Evolutionary conservation across 1,140 invertebrate genomes (phyloP).

Genomic region (Drosophila persimilis): DNA sequence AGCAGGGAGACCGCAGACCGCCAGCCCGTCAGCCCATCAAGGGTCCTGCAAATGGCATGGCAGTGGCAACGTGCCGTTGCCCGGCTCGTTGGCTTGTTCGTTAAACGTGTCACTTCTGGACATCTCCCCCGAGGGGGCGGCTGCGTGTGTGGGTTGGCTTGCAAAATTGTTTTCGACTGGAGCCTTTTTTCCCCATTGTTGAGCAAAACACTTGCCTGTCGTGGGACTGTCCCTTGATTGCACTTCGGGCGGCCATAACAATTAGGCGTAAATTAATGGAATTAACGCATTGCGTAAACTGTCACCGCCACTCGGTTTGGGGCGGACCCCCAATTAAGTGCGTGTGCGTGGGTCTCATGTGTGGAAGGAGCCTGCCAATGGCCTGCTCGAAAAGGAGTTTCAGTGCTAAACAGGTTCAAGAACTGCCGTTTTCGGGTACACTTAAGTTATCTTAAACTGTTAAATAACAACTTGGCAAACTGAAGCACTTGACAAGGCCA

Average conservation of each 20-base stretch:
- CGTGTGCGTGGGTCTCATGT: background rate
- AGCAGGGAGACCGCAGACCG: constrained; percentile 7
- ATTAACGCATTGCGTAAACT: constrained; percentile 73
- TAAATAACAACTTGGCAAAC: constrained; percentile 51
- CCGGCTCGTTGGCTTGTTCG: constrained; percentile 28
- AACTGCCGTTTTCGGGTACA: background rate
- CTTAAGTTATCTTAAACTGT: constrained; percentile 39
- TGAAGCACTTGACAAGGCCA: constrained; percentile 35
- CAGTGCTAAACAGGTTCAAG: background rate
- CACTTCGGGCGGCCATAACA: constrained; percentile 75
- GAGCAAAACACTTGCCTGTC: constrained; percentile 41
- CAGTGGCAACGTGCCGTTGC: background rate
- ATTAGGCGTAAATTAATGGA: constrained; percentile 76
- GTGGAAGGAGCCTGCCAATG: background rate
- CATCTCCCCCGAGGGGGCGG: constrained; percentile 22
- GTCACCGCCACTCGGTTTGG: constrained; percentile 38
- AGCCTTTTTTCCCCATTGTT: constrained; percentile 8
- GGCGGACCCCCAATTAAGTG: constrained; percentile 23
- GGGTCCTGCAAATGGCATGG: constrained; percentile 42
- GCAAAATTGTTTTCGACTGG: constrained; percentile 41
- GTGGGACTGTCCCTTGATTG: constrained; percentile 57
- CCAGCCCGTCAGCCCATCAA: background rate
- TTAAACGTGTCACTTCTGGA: constrained; percentile 42
- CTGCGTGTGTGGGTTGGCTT: constrained; percentile 9
- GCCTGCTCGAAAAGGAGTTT: constrained; percentile 13